Evolutionary conservation across 1,140 invertebrate genomes (phyloP), one percentile per base, ranked within the genome.

Genomic region (Drosophila serrata): DNA sequence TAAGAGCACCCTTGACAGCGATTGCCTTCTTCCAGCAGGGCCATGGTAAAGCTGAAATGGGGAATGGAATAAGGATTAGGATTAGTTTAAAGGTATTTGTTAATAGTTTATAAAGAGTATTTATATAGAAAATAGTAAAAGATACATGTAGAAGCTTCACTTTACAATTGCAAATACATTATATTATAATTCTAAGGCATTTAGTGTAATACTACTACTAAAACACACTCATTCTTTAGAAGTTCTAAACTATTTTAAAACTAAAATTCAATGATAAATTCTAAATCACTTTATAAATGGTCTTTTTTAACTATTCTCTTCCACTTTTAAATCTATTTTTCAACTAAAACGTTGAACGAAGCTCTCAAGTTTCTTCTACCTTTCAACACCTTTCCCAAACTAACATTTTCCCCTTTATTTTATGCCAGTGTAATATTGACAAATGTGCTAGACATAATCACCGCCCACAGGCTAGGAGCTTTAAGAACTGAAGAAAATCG

Each of bases 381-480:
- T 56, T 42, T 42, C 53, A 56, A 56, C 53, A 56, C 53, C 22
- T 56, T 40, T 46, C 15, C 33, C 4, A 1, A 15, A 5, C 6
- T 11, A 22, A 0, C 15, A 1, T 9, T 22, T 15, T 35, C 15
- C 13, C 33, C 8, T 1, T 53, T 6, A 48, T 31, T 59, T 59
- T 59, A 31, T 60, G 43, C 4, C 43, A 45, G 39, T 46, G 63
- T 35, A 63, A 62, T 65, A 65, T 42, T 65, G 63, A 65, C 57
- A 65, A 65, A 65, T 65, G 57, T 37, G 31, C 31, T 31, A 13
- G 15, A n/a, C 63, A 60, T 65, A 64, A 79, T 57, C 57, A 40
- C 72, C 58, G 72, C 64, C 72, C 64, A 79, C 76, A 69, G 17
- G 6, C 75, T 33, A 6, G 22, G 13, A 46, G 48, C 40, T 62